phyloP scores from a whole-genome alignment of 1,140 invertebrate species.

The roundworm (Caenorhabditis elegans) region WBcel235 BX284604.4:5803501-5804000 shows the following conservation, averaged over 20 bases:
- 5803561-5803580: too few relatives aligned
- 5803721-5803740: conserved; percentile 19
- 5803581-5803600: too few relatives aligned
- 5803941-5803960: conserved; percentile 46
- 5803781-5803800: conserved; percentile 24
- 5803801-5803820: background rate
- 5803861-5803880: conserved; percentile 23
- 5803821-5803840: conserved; percentile 24
- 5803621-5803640: too few relatives aligned
- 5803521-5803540: too few relatives aligned
- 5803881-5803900: background rate
- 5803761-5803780: background rate
- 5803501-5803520: too few relatives aligned
- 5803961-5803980: conserved; percentile 65
- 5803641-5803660: conserved; percentile 22
- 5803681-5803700: conserved; percentile 27
- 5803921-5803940: background rate
- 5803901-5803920: conserved; percentile 15
- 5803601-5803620: too few relatives aligned
- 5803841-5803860: conserved; percentile 16
- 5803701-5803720: conserved; percentile 23
- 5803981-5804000: conserved; percentile 63
- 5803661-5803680: background rate
- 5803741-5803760: background rate
- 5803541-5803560: too few relatives aligned